Evolutionary conservation across 2,113 vertebrate species (phyloP), one percentile per base, ranked within the genome.

Genomic region (Pelmatolapia mariae): DNA sequence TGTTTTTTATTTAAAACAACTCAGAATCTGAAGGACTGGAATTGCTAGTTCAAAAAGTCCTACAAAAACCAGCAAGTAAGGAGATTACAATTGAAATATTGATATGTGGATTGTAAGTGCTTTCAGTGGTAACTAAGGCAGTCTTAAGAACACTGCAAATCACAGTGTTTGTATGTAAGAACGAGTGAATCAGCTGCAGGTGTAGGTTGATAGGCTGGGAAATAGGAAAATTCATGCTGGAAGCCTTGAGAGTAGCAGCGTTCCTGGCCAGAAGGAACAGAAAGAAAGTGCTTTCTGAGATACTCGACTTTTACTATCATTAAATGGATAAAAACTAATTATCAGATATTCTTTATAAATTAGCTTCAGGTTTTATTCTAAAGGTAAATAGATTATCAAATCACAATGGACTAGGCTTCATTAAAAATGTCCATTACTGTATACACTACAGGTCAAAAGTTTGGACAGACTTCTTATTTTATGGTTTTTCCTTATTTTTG

Each of bases 131-230:
- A 13, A 40, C 1, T 43, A 22, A 71, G 66, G 5, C 97, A 96
- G 96, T 94, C 95, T 91, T 98, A 98, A 95, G 96, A 97, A 97
- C 97, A 97, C 96, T 96, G 97, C 98, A 98, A 99, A 98, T 99
- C 97, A 98, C 96, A 88, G 93, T 93, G 97, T 98, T 98, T 99
- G 97, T 98, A 97, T 97, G 98, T 97, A 96, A 97, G 97, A 97
- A 98, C 97, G 96, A 98, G 97, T 97, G 97, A 97, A 98, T 98
- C 97, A 98, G 97, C 97, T 96, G 96, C 98, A 99, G 98, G 98
- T 98, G 98, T 90, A 84, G 82, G 0, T 24, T 82, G 88, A 97
- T 93, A 86, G 94, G 95, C 93, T 94, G 95, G 97, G 97, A 97
- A 98, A 98, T 97, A 97, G 95, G 96, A 97, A 97, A 97, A 96